Conservation (phyloP, 1,140 invertebrate species). For the Kradibia gibbosae region DNA sequence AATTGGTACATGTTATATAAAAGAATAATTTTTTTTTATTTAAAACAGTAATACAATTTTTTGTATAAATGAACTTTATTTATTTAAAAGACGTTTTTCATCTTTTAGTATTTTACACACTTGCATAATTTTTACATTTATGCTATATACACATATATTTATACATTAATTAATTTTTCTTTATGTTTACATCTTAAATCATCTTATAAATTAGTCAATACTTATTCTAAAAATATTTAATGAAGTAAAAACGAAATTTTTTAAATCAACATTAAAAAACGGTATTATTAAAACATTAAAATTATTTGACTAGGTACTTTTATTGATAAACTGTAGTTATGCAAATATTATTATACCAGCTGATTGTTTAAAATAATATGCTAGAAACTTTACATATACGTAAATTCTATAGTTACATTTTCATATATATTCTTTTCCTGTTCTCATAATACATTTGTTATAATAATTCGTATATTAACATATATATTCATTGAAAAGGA, state of each 20-base stretch:
- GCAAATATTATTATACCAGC: conserved; percentile 5
- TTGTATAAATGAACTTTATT: no score
- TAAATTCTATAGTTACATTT: conserved; percentile 6
- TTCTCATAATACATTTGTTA: conserved; percentile 6
- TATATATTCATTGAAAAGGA: not conserved
- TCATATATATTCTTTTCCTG: not conserved
- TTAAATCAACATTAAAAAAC: not conserved
- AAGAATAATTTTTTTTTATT: no score
- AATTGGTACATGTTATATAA: no score
- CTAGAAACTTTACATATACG: conserved; percentile 13
- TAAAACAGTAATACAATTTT: no score
- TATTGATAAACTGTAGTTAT: conserved; percentile 18
- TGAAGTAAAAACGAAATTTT: conserved; percentile 2
- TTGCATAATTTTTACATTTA: conserved; percentile 15
- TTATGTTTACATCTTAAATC: conserved; percentile 2
- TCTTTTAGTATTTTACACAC: conserved; percentile 20
- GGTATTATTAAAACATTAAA: conserved; percentile 11
- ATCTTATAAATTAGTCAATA: not conserved
- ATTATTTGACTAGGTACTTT: conserved; percentile 19
- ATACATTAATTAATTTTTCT: not conserved
- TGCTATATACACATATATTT: conserved; percentile 19
- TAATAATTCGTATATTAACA: no score
- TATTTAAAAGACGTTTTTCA: conserved; percentile 21
- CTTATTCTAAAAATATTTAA: conserved; percentile 3
- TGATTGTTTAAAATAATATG: not conserved